These are phyloP conservation scores for Ophion costatus DNA, from an alignment of 2,888 invertebrate species.

Conservation along the genomic window DNA sequence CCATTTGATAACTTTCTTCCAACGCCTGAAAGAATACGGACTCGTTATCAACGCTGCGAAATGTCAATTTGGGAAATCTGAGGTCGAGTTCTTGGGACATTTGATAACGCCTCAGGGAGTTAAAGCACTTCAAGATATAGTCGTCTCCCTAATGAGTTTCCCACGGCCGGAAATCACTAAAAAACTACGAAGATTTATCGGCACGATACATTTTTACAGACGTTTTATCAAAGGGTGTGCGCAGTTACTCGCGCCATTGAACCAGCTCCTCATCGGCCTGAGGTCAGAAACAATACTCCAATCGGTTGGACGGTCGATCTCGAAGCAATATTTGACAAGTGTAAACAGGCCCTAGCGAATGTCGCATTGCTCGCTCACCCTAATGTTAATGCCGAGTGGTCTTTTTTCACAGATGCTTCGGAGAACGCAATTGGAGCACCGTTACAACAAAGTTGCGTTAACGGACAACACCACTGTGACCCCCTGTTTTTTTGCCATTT, in stretches of 20 bases:
- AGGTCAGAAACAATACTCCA: not conserved
- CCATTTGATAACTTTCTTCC: not conserved
- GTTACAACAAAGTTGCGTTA: conserved; percentile 28
- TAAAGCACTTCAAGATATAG: not conserved
- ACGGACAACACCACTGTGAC: no score
- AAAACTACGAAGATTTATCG: not conserved
- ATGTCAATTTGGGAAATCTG: not conserved
- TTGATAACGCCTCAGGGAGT: not conserved
- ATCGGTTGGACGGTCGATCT: not conserved
- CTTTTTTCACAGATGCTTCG: conserved; percentile 55
- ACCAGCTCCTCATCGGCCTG: not conserved
- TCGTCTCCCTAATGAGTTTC: not conserved
- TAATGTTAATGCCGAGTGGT: conserved; percentile 4
- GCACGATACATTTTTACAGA: conserved; percentile 3
- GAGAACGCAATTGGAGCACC: conserved; percentile 38
- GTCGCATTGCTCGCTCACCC: conserved; percentile 9
- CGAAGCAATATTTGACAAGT: not conserved
- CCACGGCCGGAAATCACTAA: not conserved
- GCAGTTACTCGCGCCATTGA: not conserved
- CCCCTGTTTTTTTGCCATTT: no score
- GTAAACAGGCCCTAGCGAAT: not conserved
- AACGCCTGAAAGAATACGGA: not conserved
- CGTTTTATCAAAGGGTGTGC: not conserved
- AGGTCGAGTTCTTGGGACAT: not conserved
- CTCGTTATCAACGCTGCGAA: not conserved